Evolutionary conservation across 2,888 invertebrate genomes (phyloP), one percentile per base, ranked within the genome.

Genomic region (Nephrotoma guestfalica): DNA sequence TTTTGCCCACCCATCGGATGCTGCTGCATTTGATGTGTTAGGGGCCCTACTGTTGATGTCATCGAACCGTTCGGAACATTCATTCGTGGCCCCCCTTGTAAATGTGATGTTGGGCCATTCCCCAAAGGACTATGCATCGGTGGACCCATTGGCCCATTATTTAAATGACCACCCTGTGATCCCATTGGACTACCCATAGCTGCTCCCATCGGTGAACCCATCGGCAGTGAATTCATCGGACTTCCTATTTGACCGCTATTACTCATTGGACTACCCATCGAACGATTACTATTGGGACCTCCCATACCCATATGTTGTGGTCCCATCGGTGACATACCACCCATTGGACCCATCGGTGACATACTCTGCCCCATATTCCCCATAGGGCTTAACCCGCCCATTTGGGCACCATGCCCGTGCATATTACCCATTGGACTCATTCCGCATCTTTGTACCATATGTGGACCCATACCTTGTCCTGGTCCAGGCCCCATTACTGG

Each of bases 51-150:
- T 92, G 90, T 90, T 92, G 88, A 93, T 91, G 87, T 92, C 93
- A 93, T 93, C 92, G 88, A 93, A 92, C 89, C 94, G 92, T 92
- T 94, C 92, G 87, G 93, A 92, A 91, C 93, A 93, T 90, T 93
- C 93, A 89, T 86, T 83, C 89, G 88, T 57, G 88, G 88, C 40
- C 88, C 88, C 15, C 87, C 87, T 88, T 86, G 87, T 87, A 88
- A 47, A 87, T 88, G 85, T 86, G 86, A 41, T 88, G 94, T 93
- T 0, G 94, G 94, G 86, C 94, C 94, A 88, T 94, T 93, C 13
- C 94, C 94, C 87, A 94, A 91, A 85, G 95, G 95, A 91, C 94
- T 95, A 89, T 95, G 95, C 94, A 96, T 94, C 9, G 94, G 95
- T 86, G 95, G 95, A 86, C 94, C 95, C 95, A 95, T 96, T 86